Conservation (phyloP, 2,113 vertebrate species). For the Oenanthe oenanthe region DNA sequence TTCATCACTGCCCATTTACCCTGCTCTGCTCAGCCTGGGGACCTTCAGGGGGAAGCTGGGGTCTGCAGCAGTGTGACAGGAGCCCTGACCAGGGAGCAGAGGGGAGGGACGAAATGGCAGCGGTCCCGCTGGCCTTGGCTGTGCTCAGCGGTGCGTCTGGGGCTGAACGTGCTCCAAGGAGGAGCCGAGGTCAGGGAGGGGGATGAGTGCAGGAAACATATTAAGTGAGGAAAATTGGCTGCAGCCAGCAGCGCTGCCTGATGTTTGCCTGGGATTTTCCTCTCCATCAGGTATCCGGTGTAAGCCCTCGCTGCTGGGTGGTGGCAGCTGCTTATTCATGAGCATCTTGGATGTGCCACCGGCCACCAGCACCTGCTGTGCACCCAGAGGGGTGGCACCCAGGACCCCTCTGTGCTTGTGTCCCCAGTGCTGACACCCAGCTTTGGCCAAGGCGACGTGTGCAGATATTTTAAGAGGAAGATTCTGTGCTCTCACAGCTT, state of each 20-base stretch:
- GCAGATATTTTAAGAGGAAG: not conserved
- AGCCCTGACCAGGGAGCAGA: not conserved
- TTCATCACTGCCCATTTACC: not conserved
- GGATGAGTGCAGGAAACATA: slow-evolving; percentile 44
- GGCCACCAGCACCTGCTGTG: not conserved
- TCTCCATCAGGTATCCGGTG: not conserved
- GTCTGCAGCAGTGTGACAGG: not conserved
- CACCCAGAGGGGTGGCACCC: not conserved
- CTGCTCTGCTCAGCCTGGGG: not conserved
- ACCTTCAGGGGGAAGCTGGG: not conserved
- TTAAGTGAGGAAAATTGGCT: slow-evolving; percentile 59
- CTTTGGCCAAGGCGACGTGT: not conserved
- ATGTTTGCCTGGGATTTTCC: slow-evolving; percentile 44
- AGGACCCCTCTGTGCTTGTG: not conserved
- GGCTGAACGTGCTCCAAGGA: slow-evolving; percentile 49
- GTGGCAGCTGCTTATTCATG: not conserved
- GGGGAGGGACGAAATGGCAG: slow-evolving; percentile 48
- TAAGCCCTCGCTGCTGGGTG: not conserved
- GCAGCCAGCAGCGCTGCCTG: slow-evolving; percentile 27
- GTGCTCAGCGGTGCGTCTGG: not conserved
- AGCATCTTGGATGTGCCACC: not conserved
- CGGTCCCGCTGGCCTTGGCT: slow-evolving; percentile 9
- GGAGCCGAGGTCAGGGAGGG: slow-evolving; percentile 56
- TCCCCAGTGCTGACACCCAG: not conserved
- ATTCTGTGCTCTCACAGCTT: not conserved